Evolutionary conservation across 2,113 vertebrate genomes (phyloP).

Genomic region (Alosa alosa): DNA sequence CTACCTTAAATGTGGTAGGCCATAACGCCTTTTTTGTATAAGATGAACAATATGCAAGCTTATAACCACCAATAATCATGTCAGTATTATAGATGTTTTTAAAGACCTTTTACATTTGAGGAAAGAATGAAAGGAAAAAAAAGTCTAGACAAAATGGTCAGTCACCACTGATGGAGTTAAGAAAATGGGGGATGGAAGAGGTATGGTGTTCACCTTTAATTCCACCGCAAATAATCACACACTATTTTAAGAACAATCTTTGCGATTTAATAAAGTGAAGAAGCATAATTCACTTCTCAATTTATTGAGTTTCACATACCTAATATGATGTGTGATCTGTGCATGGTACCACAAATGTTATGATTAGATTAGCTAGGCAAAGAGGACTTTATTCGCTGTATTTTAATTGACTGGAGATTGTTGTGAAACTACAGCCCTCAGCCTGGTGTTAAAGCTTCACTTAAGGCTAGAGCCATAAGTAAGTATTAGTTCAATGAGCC

Average conservation of each 20-base stretch:
- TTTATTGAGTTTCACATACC: neutral
- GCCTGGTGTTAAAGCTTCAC: neutral
- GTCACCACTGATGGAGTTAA: neutral
- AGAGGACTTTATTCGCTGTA: neutral
- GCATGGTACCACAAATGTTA: neutral
- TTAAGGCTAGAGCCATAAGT: neutral
- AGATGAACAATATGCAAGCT: neutral
- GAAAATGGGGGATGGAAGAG: neutral
- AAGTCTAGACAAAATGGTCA: neutral
- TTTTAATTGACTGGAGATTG: neutral
- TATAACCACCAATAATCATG: neutral
- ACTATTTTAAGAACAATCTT: neutral
- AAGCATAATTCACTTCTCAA: neutral
- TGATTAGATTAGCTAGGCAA: neutral
- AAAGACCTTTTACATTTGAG: neutral
- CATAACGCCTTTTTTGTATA: neutral
- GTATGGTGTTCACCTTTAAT: neutral
- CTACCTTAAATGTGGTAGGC: neutral
- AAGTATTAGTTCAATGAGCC: neutral
- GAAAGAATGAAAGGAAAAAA: neutral
- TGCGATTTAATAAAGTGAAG: neutral
- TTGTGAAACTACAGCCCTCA: neutral
- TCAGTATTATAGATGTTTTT: neutral
- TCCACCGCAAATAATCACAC: conserved; percentile 10
- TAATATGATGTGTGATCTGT: neutral